Conservation (phyloP, 2,888 invertebrate species). For the Dasypogon diadema region DNA sequence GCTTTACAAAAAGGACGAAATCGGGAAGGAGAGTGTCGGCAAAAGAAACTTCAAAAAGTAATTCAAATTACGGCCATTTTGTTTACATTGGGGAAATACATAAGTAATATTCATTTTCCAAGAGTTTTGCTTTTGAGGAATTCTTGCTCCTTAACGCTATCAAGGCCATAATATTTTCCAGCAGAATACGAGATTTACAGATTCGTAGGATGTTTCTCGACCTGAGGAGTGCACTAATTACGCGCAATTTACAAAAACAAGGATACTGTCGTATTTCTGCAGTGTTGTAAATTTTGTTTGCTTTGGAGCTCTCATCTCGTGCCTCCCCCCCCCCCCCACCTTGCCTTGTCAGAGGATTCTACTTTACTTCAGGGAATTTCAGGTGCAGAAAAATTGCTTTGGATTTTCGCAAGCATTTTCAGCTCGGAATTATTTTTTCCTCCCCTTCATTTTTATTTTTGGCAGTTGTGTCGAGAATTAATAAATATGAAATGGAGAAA, state of each 20-base stretch:
- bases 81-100: slow-evolving; percentile 27
- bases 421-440: too few species aligned
- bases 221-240: slow-evolving; percentile 17
- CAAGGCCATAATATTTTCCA: background rate
- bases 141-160: background rate
- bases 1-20: too few species aligned
- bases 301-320: background rate
- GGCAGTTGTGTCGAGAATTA: background rate
- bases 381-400: background rate
- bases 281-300: background rate
- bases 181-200: slow-evolving; percentile 5
- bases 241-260: slow-evolving; percentile 25
- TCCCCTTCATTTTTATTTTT: too few species aligned
- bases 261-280: slow-evolving; percentile 6
- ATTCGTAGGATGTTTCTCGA: background rate
- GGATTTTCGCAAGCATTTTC: background rate
- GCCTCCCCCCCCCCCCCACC: too few species aligned
- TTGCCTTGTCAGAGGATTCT: background rate
- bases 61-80: slow-evolving; percentile 19
- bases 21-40: too few species aligned
- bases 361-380: background rate
- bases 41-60: slow-evolving; percentile 22
- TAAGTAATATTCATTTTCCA: slow-evolving; percentile 21
- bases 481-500: too few species aligned
- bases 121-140: background rate